These are phyloP conservation scores for Ptiloglossa arizonensis DNA, from an alignment of 1,140 invertebrate genomes.

Conservation along the genomic window DNA sequence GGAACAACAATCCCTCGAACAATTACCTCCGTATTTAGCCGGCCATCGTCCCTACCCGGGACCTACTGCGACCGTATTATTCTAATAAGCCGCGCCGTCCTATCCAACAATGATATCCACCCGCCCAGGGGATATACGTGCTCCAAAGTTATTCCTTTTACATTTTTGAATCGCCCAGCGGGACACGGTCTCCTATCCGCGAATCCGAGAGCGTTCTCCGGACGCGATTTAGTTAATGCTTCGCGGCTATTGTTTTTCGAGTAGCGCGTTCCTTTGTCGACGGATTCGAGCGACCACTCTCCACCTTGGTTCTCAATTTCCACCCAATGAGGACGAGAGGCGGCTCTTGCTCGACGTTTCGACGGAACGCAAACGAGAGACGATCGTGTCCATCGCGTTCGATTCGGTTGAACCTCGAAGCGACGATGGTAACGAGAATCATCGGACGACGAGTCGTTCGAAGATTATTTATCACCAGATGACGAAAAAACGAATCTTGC, in stretches of 20 bases:
- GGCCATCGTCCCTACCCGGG: slow-evolving; percentile 61
- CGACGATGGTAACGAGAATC: too few relatives aligned
- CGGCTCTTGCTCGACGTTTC: too few relatives aligned
- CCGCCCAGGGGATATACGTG: slow-evolving; percentile 26
- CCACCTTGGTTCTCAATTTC: too few relatives aligned
- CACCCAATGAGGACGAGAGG: too few relatives aligned
- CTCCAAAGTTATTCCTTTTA: slow-evolving; percentile 48
- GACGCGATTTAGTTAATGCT: slow-evolving; percentile 45
- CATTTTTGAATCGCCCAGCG: slow-evolving; percentile 52
- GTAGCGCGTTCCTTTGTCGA: slow-evolving; percentile 13
- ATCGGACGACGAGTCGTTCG: too few relatives aligned
- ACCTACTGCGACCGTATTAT: slow-evolving; percentile 72
- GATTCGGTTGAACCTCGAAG: too few relatives aligned
- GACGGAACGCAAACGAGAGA: too few relatives aligned
- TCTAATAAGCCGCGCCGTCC: slow-evolving; percentile 73
- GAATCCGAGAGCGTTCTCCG: not conserved
- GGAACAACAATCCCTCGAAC: slow-evolving; percentile 78
- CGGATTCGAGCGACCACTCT: not conserved
- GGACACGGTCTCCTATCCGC: slow-evolving; percentile 12
- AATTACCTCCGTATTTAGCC: slow-evolving; percentile 76
- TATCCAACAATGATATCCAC: slow-evolving; percentile 63
- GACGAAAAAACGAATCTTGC: too few relatives aligned
- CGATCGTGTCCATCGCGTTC: too few relatives aligned
- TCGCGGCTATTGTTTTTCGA: slow-evolving; percentile 34
- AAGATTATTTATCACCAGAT: too few relatives aligned